Evolutionary conservation across 1,140 invertebrate species (phyloP).

Genomic region (Solenopsis invicta): DNA sequence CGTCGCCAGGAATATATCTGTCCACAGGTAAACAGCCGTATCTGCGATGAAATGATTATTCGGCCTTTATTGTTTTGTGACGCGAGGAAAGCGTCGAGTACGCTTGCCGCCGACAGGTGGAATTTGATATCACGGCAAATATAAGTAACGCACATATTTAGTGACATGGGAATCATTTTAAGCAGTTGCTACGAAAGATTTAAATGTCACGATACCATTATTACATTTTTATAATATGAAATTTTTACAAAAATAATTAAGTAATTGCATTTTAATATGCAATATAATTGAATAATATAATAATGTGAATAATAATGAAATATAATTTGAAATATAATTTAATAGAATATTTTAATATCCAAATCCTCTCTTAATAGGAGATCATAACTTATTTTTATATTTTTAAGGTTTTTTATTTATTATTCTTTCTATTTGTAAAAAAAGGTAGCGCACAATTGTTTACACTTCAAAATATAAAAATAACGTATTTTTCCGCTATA

Average conservation of each 20-base stretch:
- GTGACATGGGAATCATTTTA: neutral
- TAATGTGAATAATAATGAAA: too few species aligned
- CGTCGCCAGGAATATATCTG: constrained; percentile 2
- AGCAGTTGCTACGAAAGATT: neutral
- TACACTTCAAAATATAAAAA: neutral
- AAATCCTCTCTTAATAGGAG: too few species aligned
- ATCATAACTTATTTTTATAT: too few species aligned
- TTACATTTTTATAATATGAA: neutral
- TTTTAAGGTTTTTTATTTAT: neutral
- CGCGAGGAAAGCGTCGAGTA: constrained; percentile 21
- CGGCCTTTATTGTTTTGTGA: constrained; percentile 27
- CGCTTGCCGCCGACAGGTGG: constrained; percentile 18
- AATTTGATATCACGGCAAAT: constrained; percentile 46
- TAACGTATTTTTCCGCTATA: neutral
- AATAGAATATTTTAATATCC: too few species aligned
- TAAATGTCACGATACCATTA: neutral
- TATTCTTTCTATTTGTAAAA: too few species aligned
- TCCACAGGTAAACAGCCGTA: constrained; percentile 17
- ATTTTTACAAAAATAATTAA: neutral
- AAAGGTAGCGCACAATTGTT: neutral
- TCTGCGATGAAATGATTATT: constrained; percentile 17
- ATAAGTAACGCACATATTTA: neutral
- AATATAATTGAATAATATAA: too few species aligned
- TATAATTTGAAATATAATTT: neutral
- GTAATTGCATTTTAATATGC: too few species aligned